Conservation (phyloP, 1,140 invertebrate genomes). For the Zaprionus camerounensis region DNA sequence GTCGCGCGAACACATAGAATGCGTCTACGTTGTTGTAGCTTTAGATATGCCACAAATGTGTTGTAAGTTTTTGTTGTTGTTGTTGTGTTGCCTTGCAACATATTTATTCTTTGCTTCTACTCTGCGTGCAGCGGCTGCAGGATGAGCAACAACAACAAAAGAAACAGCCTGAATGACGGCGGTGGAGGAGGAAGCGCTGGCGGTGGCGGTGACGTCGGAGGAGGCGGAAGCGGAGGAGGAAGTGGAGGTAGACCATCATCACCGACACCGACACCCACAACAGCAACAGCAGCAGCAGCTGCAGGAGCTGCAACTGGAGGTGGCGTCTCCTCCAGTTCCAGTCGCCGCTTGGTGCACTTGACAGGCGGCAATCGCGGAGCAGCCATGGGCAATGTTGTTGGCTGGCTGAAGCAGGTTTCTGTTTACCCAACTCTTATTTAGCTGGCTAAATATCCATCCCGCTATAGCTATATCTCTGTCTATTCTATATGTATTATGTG, state of each 20-base stretch:
- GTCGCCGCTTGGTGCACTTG: constrained; percentile 86
- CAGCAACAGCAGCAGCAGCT: constrained; percentile 88
- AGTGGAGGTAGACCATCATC: constrained; percentile 87
- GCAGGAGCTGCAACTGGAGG: constrained; percentile 87
- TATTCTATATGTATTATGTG: not conserved
- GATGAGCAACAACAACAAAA: constrained; percentile 61
- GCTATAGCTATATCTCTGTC: not conserved
- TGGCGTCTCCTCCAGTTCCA: constrained; percentile 46
- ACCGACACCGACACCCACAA: constrained; percentile 86
- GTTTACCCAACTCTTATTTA: constrained; percentile 26
- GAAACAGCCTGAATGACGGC: constrained; percentile 40
- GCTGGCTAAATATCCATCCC: not conserved
- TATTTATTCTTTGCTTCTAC: constrained; percentile 21
- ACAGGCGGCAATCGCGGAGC: constrained; percentile 86
- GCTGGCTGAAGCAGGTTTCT: constrained; percentile 91
- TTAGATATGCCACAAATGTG: constrained; percentile 44
- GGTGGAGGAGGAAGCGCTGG: constrained; percentile 47
- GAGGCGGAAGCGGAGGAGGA: constrained; percentile 65
- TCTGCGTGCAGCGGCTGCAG: constrained; percentile 62
- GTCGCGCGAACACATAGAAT: constrained; percentile 39
- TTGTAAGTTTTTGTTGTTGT: constrained; percentile 53
- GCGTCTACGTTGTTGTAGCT: constrained; percentile 34
- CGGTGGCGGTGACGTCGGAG: not conserved
- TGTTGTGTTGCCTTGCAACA: not conserved
- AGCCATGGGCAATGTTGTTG: constrained; percentile 89